Percentiles rank a stretch among this genome's conserved stretches.
These are phyloP conservation scores for Callaeas wilsoni DNA, from an alignment of 2,113 vertebrate genomes.

Conservation along the genomic window DNA sequence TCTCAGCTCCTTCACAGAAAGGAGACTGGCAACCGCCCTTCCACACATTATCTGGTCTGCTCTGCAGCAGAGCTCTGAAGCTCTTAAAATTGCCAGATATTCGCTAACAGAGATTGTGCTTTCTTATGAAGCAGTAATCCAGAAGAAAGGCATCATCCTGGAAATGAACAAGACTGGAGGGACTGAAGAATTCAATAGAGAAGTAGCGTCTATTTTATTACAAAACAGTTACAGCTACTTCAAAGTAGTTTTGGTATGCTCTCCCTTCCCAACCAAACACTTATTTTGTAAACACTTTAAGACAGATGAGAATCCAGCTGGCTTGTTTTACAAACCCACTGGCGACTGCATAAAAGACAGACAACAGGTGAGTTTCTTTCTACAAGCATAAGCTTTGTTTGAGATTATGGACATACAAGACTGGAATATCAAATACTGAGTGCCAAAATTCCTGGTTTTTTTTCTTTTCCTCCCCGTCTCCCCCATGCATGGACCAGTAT, in stretches of 20 bases:
- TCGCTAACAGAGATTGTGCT: not conserved
- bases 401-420: not conserved
- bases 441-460: not conserved
- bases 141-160: not conserved
- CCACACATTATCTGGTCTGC: not conserved
- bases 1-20: not conserved
- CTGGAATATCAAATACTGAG: not conserved
- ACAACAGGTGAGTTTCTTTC: not conserved
- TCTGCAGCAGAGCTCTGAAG: not conserved
- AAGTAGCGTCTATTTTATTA: not conserved
- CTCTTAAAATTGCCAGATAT: not conserved
- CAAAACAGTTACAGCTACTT: not conserved
- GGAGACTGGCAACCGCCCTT: not conserved
- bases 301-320: not conserved
- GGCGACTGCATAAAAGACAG: not conserved
- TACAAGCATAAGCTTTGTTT: not conserved
- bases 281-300: not conserved
- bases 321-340: not conserved
- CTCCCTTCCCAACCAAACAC: not conserved
- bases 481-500: not conserved
- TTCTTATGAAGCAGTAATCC: not conserved
- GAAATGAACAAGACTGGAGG: not conserved
- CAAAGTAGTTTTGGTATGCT: not conserved
- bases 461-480: fast-evolving
- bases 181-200: not conserved